phyloP scores from a whole-genome alignment of 2,113 vertebrate genomes.

The Cyprinodon variegatus region DNA sequence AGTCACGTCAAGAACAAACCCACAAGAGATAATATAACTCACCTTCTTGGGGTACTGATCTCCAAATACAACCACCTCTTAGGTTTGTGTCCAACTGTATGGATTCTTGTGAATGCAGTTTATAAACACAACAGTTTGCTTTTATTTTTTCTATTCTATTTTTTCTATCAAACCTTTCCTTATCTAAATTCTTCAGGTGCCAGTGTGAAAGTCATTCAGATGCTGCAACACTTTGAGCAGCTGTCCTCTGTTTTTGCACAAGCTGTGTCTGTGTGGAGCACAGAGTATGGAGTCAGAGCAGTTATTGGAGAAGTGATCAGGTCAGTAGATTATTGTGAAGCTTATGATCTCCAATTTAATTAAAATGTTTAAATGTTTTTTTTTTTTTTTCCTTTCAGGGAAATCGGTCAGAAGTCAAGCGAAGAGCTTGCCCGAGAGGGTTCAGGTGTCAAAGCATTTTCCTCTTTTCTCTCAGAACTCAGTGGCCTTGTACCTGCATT shows the following conservation, averaged over 20 bases:
- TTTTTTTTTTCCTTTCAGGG: constrained; percentile 72
- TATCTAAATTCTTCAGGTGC: constrained; percentile 78
- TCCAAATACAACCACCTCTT: constrained; percentile 89
- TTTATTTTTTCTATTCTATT: background rate
- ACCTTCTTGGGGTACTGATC: constrained; percentile 87
- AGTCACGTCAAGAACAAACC: constrained; percentile 86
- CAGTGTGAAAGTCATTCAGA: constrained; percentile 90
- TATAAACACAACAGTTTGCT: background rate
- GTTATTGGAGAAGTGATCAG: constrained; percentile 92
- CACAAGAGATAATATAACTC: constrained; percentile 84
- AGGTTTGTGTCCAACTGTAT: constrained; percentile 77
- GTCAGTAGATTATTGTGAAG: constrained; percentile 67
- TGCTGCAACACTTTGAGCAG: constrained; percentile 95
- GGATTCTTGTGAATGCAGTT: background rate
- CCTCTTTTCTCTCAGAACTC: constrained; percentile 88
- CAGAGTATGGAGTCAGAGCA: constrained; percentile 89
- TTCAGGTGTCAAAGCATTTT: constrained; percentile 85
- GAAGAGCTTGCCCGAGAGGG: constrained; percentile 87
- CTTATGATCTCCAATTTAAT: background rate
- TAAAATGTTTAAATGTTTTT: background rate
- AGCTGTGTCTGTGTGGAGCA: constrained; percentile 88
- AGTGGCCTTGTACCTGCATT: constrained; percentile 82
- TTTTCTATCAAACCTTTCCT: background rate
- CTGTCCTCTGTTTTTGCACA: constrained; percentile 87
- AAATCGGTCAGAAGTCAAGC: constrained; percentile 91